Evolutionary conservation across 2,113 vertebrate genomes (phyloP).

Genomic region (Toxostoma redivivum): DNA sequence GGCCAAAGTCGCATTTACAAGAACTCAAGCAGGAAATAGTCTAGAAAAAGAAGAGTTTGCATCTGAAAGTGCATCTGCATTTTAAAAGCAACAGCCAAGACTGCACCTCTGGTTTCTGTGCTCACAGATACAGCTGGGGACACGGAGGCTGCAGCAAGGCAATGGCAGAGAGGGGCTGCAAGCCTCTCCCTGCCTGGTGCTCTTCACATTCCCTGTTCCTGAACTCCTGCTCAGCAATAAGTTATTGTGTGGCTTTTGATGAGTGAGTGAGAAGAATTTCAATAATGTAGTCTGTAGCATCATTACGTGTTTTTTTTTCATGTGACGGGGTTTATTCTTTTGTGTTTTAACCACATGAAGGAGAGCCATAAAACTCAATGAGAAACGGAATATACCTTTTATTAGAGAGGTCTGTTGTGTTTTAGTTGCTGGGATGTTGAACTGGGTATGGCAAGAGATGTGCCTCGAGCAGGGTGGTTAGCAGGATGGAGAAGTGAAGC

Average conservation of each 20-base stretch:
- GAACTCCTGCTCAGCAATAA: not conserved
- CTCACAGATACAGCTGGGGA: not conserved
- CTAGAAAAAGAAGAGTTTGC: not conserved
- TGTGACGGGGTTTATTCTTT: not conserved
- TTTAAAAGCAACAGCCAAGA: not conserved
- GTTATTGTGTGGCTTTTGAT: not conserved
- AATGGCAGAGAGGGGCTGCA: not conserved
- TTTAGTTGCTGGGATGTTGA: not conserved
- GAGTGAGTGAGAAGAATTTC: not conserved
- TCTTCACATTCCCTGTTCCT: not conserved
- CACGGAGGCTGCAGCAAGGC: not conserved
- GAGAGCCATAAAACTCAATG: slow-evolving; percentile 3
- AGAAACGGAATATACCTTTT: not conserved
- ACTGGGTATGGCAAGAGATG: not conserved
- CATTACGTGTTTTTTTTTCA: not conserved
- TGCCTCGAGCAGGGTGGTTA: not conserved
- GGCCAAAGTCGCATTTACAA: not conserved
- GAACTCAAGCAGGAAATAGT: not conserved
- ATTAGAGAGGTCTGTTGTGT: slow-evolving; percentile 7
- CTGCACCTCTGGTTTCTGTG: not conserved
- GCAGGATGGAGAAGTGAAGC: not conserved
- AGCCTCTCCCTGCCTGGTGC: not conserved
- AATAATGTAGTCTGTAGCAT: not conserved
- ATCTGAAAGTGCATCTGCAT: not conserved
- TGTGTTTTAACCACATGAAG: not conserved